Evolutionary conservation across 1,140 invertebrate species (phyloP).

Genomic region (Plodia interpunctella): DNA sequence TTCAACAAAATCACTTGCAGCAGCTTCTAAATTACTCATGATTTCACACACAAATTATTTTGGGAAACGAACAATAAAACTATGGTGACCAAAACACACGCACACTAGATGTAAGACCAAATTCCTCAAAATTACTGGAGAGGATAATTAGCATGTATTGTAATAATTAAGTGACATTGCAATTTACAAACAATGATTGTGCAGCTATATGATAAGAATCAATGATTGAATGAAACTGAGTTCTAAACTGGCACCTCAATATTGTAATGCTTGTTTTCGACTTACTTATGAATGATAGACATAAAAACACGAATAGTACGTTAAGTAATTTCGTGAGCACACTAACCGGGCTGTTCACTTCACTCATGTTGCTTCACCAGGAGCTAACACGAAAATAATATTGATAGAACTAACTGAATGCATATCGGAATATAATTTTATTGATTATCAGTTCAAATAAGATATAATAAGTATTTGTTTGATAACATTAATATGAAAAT

Average conservation of each 20-base stretch:
- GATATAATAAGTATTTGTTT: background rate
- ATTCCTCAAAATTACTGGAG: background rate
- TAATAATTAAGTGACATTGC: background rate
- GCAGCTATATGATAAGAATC: too few species aligned
- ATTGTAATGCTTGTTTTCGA: too few species aligned
- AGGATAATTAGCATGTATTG: background rate
- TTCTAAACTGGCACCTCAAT: too few species aligned
- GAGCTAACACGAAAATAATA: conserved; percentile 1
- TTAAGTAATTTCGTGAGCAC: background rate
- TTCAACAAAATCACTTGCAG: conserved; percentile 36
- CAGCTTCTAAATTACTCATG: conserved; percentile 48
- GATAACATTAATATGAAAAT: too few species aligned
- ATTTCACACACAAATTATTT: conserved; percentile 14
- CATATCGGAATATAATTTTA: background rate
- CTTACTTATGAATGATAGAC: background rate
- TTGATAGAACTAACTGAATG: background rate
- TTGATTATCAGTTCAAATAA: conserved; percentile 22
- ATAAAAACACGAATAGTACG: background rate
- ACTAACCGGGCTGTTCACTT: conserved; percentile 24
- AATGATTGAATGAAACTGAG: too few species aligned
- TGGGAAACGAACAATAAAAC: background rate
- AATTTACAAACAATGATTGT: background rate
- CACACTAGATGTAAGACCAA: background rate
- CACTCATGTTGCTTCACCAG: conserved; percentile 25
- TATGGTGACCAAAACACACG: background rate